Evolutionary conservation across 1,140 invertebrate species (phyloP).

Genomic region (Diorhabda carinulata): DNA sequence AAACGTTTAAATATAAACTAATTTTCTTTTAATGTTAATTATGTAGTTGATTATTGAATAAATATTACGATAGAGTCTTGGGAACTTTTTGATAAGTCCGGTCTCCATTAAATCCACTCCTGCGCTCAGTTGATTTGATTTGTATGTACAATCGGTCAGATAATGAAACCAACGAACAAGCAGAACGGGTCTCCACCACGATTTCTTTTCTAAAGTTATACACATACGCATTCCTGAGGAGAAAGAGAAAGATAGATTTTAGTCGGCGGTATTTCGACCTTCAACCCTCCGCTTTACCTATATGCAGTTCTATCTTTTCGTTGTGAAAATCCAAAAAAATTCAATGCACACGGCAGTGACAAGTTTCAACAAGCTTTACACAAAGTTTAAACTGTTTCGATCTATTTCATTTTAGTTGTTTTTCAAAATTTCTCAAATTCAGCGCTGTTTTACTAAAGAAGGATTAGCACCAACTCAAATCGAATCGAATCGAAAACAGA

Average conservation of each 20-base stretch:
- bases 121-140: slow-evolving; percentile 13
- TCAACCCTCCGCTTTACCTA: slow-evolving; percentile 16
- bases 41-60: not conserved
- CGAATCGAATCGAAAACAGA: too few species aligned
- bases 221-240: slow-evolving; percentile 11
- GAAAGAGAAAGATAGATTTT: slow-evolving; percentile 2
- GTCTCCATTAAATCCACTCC: slow-evolving; percentile 8
- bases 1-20: slow-evolving; percentile 2
- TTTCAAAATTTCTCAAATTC: too few species aligned
- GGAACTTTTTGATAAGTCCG: not conserved
- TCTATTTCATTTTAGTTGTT: too few species aligned
- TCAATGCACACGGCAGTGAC: too few species aligned
- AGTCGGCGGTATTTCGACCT: slow-evolving; percentile 7
- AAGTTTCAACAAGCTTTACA: too few species aligned
- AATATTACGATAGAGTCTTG: not conserved
- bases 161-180: slow-evolving; percentile 14
- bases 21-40: slow-evolving; percentile 6
- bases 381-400: too few species aligned
- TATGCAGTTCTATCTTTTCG: slow-evolving; percentile 10
- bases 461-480: too few species aligned
- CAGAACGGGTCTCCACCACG: slow-evolving; percentile 10
- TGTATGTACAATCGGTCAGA: slow-evolving; percentile 11
- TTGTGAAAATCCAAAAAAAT: too few species aligned
- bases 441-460: too few species aligned
- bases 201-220: slow-evolving; percentile 5